Conservation (phyloP, 2,797 vertebrate species). For the Anabacerthia variegaticeps region DNA sequence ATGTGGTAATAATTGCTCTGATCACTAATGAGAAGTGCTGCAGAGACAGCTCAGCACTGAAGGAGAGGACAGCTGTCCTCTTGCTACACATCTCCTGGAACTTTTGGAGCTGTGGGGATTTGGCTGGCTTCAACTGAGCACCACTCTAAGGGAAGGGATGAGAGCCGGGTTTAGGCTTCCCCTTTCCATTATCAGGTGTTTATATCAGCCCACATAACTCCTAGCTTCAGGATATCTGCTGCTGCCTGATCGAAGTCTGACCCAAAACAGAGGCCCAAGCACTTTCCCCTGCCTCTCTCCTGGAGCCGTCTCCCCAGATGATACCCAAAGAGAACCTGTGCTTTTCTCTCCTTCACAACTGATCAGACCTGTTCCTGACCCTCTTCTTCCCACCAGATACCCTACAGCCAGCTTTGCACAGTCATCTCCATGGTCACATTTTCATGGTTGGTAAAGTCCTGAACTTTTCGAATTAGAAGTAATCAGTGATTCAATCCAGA, state of each 20-base stretch:
- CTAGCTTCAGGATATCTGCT: neutral
- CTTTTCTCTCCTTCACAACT: neutral
- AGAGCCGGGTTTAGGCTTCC: neutral
- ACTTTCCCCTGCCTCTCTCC: neutral
- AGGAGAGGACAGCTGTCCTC: neutral
- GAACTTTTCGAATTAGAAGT: neutral
- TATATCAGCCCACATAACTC: neutral
- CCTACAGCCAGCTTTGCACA: neutral
- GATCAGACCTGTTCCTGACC: neutral
- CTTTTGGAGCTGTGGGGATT: neutral
- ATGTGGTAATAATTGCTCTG: neutral
- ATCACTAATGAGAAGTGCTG: neutral
- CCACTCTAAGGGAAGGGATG: neutral
- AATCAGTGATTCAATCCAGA: neutral
- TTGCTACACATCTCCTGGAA: neutral
- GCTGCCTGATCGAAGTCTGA: neutral
- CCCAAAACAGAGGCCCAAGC: neutral
- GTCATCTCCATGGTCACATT: neutral
- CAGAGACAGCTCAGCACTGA: neutral
- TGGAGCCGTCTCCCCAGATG: accelerated
- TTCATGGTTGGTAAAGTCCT: neutral
- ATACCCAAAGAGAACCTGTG: neutral
- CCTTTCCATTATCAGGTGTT: neutral
- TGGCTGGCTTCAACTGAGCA: neutral
- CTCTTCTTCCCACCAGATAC: neutral